Evolutionary conservation across 2,888 invertebrate species (phyloP), one percentile per base, ranked within the genome.

Genomic region (Archips xylosteana): DNA sequence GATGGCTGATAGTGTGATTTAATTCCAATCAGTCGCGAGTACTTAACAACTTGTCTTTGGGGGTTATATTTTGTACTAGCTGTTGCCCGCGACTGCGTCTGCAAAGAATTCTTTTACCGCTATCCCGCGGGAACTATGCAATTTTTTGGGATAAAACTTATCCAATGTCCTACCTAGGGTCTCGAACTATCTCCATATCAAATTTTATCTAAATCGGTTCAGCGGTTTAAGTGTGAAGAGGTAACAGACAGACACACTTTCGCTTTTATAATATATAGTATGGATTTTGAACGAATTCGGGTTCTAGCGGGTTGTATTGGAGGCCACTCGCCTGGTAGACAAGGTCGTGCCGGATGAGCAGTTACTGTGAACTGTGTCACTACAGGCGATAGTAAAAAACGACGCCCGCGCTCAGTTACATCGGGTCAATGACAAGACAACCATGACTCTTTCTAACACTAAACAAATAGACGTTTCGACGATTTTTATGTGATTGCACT

Each of bases 331-430:
- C 76, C 78, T 10, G 80, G 78, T 78, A 81, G 83, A 83, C 90
- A 90, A 92, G 92, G 91, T 87, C 89, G 85, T 85, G 81, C 83
- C 88, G 89, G 91, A 90, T 89, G 89, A 90, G 85, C 88, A 89
- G 87, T 89, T 86, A 89, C 87, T 86, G 89, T 86, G 87, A 90
- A 89, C 89, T 88, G 84, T 90, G 92, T 89, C 91, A 89, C 80
- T 86, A 87, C 88, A 89, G 85, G 85, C 87, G 85, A 84, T 82
- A 83, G 87, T 86, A 89, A 91, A 73, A 66, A 70, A 62, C 68
- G 49, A 70, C 70, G 74, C 71, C 42, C 73, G 73, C 75, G 62
- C 63, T 65, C 64, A 49, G 82, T 82, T 83, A 84, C 82, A 81
- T 79, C 83, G 77, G 89, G 87, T 88, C 87, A 88, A 87, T 88